Conservation (phyloP, 1,140 invertebrate species). For the Penaeus indicus region DNA sequence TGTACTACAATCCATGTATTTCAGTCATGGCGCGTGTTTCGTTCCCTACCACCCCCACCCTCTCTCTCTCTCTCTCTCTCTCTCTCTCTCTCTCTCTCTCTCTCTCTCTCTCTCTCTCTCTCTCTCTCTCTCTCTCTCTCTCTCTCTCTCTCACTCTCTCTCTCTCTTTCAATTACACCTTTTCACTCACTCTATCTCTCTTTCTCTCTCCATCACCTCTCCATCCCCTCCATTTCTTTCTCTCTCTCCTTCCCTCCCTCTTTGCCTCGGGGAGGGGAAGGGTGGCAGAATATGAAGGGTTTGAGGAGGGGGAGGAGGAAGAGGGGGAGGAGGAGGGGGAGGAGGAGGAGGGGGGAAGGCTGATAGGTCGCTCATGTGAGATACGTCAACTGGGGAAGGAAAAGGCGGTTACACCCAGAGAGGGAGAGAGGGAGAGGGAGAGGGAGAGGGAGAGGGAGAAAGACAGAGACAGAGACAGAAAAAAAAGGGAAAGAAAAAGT, state of each 20-base stretch:
- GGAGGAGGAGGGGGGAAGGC: no score
- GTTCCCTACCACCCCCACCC: background rate
- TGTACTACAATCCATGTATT: background rate
- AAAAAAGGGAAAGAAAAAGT: no score
- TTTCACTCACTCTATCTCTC: background rate
- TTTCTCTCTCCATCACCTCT: background rate
- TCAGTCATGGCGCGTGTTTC: background rate
- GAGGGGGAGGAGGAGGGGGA: no score
- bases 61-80: background rate
- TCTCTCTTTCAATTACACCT: background rate
- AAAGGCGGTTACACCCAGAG: no score
- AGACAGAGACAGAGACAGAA: no score
- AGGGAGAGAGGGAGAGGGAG: no score
- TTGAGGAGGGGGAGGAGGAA: no score
- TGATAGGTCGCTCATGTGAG: no score
- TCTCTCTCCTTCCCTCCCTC: background rate
- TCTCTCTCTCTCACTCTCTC: background rate
- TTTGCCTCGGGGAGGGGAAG: background rate
- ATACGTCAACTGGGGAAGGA: no score
- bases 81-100: slow-evolving; percentile 6
- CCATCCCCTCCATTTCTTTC: background rate
- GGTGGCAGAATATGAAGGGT: no score
- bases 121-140: background rate
- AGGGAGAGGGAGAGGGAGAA: no score
- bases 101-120: background rate